A percentile compares a stretch with the other conserved stretches of the same genome.
phyloP scores from a whole-genome alignment of 2,797 vertebrate genomes.

The Parauchenoglanis punctatus region DNA sequence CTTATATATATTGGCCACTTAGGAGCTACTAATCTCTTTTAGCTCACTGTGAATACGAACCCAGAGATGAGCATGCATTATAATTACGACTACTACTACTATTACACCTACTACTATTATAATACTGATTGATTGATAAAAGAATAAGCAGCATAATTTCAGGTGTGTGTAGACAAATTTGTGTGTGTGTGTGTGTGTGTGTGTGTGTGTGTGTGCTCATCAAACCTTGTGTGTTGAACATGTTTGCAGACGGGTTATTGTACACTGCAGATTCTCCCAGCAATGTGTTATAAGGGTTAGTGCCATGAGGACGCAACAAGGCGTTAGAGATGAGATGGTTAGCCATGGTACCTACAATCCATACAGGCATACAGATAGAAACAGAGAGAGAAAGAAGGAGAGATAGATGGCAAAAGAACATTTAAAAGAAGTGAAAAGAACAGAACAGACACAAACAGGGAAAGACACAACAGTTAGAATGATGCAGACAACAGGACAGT shows the following conservation, averaged over 20 bases:
- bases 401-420: constrained; percentile 22
- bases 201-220: constrained; percentile 53
- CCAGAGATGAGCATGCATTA: neutral
- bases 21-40: neutral
- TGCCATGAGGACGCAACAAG: constrained; percentile 99
- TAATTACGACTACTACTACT: neutral
- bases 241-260: constrained; percentile 99
- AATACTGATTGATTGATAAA: neutral
- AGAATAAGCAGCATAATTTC: constrained; percentile 2
- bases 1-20: no score
- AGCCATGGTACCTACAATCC: constrained; percentile 99
- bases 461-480: constrained; percentile 52
- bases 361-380: constrained; percentile 77
- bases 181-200: constrained; percentile 34
- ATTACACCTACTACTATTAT: neutral
- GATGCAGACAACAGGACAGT: constrained; percentile 38
- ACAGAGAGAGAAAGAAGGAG: constrained; percentile 58
- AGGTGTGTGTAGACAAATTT: neutral
- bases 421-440: constrained; percentile 14
- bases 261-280: constrained; percentile 99
- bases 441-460: constrained; percentile 27
- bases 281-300: constrained; percentile 99
- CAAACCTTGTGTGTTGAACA: constrained; percentile 99
- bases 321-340: constrained; percentile 99
- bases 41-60: neutral